Evolutionary conservation across 2,888 invertebrate genomes (phyloP), one percentile per base, ranked within the genome.

Genomic region (Phymatocera aterrima): DNA sequence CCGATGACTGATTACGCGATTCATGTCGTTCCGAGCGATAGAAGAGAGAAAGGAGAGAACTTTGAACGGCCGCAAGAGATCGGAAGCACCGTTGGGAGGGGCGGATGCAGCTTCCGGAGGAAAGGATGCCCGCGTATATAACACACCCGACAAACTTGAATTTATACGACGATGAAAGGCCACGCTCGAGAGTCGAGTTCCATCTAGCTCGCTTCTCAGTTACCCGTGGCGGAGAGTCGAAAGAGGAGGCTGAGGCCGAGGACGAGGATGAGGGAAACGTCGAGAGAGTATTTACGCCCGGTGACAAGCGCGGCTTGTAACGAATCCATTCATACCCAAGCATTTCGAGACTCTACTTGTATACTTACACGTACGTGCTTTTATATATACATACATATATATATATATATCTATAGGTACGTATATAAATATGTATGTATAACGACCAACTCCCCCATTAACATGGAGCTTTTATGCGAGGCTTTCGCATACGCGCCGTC

Each of bases 311-410:
- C 78, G 81, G 81, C 80, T 83, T 81, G 82, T 83, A 83, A 83
- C 83, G 83, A 83, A 83, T 83, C 82, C 83, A 82, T 83, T 83
- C 81, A 83, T 57, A 54, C 57, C 60, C 75, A 60, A 75, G 37
- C 60, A 37, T 75, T 75, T 75, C 75, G 75, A 54, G 57, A 75
- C 75, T 54, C 37, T 72, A 34, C 51, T 18, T 64, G n/a, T 5
- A n/a, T 1, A 3, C 34, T 5, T 61, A 4, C n/a, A 4, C 3
- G n/a, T 6, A 4, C 37, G n/a, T 34, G 4, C n/a, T 10, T n/a
- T 24, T n/a, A n/a, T 72, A 15, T 12, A 28, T 57, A 57, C n/a
- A 18, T 57, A 57, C 28, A 57, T 57, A 57, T 57, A 57, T 40
- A 40, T 40, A 8, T 40, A 40, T 40, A 8, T 40, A 57, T 15